These are phyloP conservation scores for Micrasema minimum DNA, from an alignment of 1,140 invertebrate genomes.

Conservation along the genomic window DNA sequence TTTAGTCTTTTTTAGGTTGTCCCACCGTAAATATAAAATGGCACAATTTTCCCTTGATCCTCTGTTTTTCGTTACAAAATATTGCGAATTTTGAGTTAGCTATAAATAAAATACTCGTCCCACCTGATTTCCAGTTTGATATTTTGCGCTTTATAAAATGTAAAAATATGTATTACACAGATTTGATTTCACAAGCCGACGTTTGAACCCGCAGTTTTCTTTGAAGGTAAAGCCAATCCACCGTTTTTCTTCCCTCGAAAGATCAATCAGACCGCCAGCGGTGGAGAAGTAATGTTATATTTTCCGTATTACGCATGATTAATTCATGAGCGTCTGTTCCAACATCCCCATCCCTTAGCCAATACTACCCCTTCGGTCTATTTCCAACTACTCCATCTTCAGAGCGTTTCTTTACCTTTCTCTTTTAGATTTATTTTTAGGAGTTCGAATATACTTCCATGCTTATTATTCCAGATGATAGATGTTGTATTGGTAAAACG, in stretches of 20 bases:
- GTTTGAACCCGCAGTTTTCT: conserved; percentile 20
- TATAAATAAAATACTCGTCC: too few relatives aligned
- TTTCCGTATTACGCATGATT: conserved; percentile 45
- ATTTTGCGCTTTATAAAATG: too few relatives aligned
- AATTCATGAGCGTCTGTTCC: conserved; percentile 45
- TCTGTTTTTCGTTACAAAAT: too few relatives aligned
- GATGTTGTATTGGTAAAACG: too few relatives aligned
- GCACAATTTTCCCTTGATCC: too few relatives aligned
- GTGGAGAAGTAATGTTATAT: conserved; percentile 41
- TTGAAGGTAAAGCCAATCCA: conserved; percentile 8
- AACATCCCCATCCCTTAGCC: background rate
- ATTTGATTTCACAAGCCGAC: background rate
- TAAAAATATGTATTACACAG: too few relatives aligned
- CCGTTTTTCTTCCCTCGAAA: conserved; percentile 23
- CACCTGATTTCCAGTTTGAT: too few relatives aligned
- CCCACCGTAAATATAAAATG: too few relatives aligned
- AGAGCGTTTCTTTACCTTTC: conserved; percentile 17
- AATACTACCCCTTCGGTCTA: conserved; percentile 1
- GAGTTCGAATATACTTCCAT: too few relatives aligned
- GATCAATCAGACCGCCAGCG: conserved; percentile 39
- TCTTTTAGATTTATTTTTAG: conserved; percentile 4
- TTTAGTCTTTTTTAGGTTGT: too few relatives aligned
- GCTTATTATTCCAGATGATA: too few relatives aligned
- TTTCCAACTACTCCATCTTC: conserved; percentile 19
- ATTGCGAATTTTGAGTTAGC: too few relatives aligned